A percentile compares a stretch with the other conserved stretches of the same genome.
These are phyloP conservation scores for Oostethus manadensis DNA, from an alignment of 2,113 vertebrate genomes.

Conservation along the genomic window DNA sequence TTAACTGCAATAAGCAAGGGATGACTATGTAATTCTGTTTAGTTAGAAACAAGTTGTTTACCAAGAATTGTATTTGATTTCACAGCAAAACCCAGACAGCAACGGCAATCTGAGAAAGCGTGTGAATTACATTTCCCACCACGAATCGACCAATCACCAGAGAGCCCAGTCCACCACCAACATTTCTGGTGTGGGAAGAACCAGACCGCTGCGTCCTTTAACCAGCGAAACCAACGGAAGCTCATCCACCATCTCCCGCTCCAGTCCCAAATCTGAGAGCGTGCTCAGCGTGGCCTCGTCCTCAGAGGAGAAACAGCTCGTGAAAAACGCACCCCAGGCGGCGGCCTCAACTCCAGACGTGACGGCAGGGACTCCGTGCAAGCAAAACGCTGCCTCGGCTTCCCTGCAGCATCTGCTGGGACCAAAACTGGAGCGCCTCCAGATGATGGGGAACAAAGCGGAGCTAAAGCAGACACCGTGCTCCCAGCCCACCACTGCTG, in stretches of 20 bases:
- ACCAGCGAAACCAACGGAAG: conserved; percentile 51
- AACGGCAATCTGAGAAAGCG: conserved; percentile 92
- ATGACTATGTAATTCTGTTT: no score
- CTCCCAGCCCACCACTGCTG: conserved; percentile 73
- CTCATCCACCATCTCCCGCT: conserved; percentile 74
- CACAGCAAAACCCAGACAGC: conserved; percentile 78
- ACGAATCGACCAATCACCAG: conserved; percentile 67
- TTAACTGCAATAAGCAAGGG: no score
- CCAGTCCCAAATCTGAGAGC: conserved; percentile 86
- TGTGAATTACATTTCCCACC: conserved; percentile 77
- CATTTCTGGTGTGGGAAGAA: conserved; percentile 47
- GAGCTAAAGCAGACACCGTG: conserved; percentile 74
- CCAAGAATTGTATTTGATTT: conserved; percentile 1
- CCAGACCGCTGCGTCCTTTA: conserved; percentile 58
- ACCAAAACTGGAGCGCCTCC: conserved; percentile 84
- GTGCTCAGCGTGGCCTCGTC: conserved; percentile 69
- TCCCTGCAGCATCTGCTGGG: conserved; percentile 80
- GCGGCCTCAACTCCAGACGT: conserved; percentile 79
- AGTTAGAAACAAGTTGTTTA: no score
- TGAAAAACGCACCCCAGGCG: conserved; percentile 73
- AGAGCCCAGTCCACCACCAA: conserved; percentile 76
- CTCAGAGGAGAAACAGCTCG: conserved; percentile 68
- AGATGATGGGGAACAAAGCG: conserved; percentile 74
- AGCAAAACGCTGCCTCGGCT: conserved; percentile 62
- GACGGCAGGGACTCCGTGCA: conserved; percentile 67